These are phyloP conservation scores for Phrixothrix hirtus DNA, from an alignment of 2,888 invertebrate genomes.

Conservation along the genomic window DNA sequence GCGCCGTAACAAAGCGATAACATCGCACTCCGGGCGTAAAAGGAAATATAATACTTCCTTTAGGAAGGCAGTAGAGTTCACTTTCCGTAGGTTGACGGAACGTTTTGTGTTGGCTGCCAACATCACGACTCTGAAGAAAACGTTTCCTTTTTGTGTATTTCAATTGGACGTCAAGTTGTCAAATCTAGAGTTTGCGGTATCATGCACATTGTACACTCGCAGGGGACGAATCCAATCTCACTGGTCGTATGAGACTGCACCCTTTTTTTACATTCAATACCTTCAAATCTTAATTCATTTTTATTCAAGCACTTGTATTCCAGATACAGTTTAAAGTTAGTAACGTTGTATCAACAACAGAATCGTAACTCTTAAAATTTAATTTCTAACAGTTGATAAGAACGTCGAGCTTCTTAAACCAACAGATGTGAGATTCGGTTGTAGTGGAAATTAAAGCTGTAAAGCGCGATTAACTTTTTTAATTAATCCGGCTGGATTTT, in stretches of 20 bases:
- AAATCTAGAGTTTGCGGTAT: slow-evolving; percentile 42
- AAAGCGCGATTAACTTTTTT: slow-evolving; percentile 34
- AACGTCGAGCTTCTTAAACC: slow-evolving; percentile 17
- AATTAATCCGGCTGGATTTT: slow-evolving; percentile 29
- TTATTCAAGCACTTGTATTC: no score
- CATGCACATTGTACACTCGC: slow-evolving; percentile 40
- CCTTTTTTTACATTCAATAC: slow-evolving; percentile 12
- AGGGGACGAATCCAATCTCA: slow-evolving; percentile 40
- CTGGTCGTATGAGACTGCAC: slow-evolving; percentile 29
- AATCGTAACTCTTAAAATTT: background rate
- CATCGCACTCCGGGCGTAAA: slow-evolving; percentile 34
- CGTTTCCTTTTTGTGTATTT: slow-evolving; percentile 47
- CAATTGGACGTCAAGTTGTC: slow-evolving; percentile 49
- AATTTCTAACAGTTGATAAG: slow-evolving; percentile 7
- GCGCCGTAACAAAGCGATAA: slow-evolving; percentile 38
- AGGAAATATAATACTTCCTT: slow-evolving; percentile 43
- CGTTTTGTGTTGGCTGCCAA: slow-evolving; percentile 45
- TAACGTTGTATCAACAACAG: no score
- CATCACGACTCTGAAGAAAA: slow-evolving; percentile 45
- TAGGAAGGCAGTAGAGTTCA: slow-evolving; percentile 42
- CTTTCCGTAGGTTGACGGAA: slow-evolving; percentile 40
- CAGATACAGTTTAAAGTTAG: background rate
- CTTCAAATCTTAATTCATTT: no score
- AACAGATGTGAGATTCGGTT: slow-evolving; percentile 28
- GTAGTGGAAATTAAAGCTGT: slow-evolving; percentile 33